phyloP scores from a whole-genome alignment of 2,113 vertebrate species.

The Xenopus tropicalis region DNA sequence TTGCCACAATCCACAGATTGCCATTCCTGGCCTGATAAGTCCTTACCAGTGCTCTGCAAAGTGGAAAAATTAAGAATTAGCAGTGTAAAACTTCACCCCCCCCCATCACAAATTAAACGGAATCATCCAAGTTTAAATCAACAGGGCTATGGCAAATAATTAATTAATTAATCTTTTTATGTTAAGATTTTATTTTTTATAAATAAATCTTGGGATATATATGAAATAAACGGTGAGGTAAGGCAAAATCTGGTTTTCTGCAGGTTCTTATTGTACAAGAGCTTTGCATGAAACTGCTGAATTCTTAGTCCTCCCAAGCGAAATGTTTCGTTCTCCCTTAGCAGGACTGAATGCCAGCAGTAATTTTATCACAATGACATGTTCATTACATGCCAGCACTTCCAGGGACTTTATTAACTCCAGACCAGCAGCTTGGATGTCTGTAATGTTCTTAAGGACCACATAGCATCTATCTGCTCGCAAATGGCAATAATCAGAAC shows the following conservation, averaged over 20 bases:
- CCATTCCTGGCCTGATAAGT: no score
- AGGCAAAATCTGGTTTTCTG: background rate
- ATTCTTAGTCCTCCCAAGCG: background rate
- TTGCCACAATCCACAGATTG: no score
- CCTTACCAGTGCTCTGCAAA: no score
- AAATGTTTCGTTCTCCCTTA: background rate
- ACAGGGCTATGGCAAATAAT: no score
- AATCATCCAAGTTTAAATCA: no score
- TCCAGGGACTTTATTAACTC: background rate
- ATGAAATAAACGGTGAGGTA: no score
- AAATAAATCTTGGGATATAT: no score
- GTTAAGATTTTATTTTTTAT: no score
- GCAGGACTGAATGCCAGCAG: background rate
- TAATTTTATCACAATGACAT: constrained; percentile 25
- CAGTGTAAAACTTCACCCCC: no score
- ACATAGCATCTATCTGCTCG: constrained; percentile 23
- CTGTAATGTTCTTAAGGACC: constrained; percentile 18
- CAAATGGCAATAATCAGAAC: constrained; percentile 34
- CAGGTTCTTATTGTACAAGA: background rate
- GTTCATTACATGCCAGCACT: constrained; percentile 19
- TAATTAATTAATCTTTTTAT: no score
- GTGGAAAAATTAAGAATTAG: no score
- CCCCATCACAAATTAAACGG: no score
- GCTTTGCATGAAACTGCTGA: background rate
- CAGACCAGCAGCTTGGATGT: constrained; percentile 10